These are phyloP conservation scores for Flexamia atlantica DNA, from an alignment of 2,888 invertebrate genomes.

Conservation along the genomic window DNA sequence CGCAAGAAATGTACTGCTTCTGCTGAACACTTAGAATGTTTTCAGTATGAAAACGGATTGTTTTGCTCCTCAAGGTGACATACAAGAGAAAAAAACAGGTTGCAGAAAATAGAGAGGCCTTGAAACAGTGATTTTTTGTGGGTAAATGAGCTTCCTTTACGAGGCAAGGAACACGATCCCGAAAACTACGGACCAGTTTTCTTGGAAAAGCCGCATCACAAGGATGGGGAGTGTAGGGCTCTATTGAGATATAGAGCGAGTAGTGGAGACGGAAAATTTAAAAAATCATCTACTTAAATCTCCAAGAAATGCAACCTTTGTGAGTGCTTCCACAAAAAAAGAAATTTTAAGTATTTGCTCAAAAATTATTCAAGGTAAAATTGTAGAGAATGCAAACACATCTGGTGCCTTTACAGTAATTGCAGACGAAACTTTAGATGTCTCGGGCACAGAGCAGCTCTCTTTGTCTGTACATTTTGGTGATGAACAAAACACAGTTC, in stretches of 20 bases:
- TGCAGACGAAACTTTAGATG: conserved; percentile 33
- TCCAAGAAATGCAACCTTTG: conserved; percentile 18
- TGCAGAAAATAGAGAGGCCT: conserved; percentile 17
- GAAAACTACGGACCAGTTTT: conserved; percentile 49
- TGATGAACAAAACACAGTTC: conserved; percentile 5
- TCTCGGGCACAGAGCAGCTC: background rate
- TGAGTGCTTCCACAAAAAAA: conserved; percentile 35
- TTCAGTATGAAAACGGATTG: conserved; percentile 19
- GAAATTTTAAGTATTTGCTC: background rate
- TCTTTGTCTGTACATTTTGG: conserved; percentile 4
- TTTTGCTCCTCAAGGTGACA: conserved; percentile 6
- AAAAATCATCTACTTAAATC: conserved; percentile 29
- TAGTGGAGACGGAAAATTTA: conserved; percentile 49
- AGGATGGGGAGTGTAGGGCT: conserved; percentile 61
- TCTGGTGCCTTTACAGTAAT: background rate
- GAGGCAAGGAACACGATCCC: conserved; percentile 6
- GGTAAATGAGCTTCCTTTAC: conserved; percentile 53
- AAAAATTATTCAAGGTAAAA: conserved; percentile 14
- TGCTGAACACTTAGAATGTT: conserved; percentile 50
- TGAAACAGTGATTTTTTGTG: conserved; percentile 55
- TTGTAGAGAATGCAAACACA: conserved; percentile 10
- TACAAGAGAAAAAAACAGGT: background rate
- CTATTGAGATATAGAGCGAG: conserved; percentile 46
- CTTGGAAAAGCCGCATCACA: conserved; percentile 59
- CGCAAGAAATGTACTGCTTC: background rate